Evolutionary conservation across 2,113 vertebrate genomes (phyloP), one percentile per base, ranked within the genome.

Genomic region (Myotis davidii): DNA sequence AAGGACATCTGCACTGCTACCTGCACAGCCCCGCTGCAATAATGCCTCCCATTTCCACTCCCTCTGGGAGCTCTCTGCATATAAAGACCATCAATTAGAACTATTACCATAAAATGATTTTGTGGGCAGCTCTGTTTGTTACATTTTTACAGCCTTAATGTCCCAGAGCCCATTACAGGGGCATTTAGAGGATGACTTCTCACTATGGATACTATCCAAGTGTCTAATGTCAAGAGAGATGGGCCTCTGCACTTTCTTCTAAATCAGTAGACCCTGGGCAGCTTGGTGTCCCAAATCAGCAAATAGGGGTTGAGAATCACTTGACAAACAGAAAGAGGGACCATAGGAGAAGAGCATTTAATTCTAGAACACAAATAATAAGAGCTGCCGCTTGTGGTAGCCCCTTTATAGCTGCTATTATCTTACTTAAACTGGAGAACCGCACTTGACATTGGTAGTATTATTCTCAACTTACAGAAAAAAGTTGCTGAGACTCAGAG

Each of bases 71-170:
- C 45, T 79, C 21, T 67, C 29, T 25, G 52, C 32, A 85, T 34
- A 77, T 59, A 95, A 88, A 92, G 69, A 54, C 48, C 32, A 82
- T 82, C 56, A 94, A 45, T 95, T 93, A 73, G 42, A 96, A 69
- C 23, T 67, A 59, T 3, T 86, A 50, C 39, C 37, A 70, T 81
- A 81, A 54, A 67, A 9, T 79, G 72, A 74, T 39, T 81, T 27
- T 86, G 70, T 17, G 16, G 21, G 65, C 64, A 54, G 72, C 17
- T 86, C 85, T 96, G 95, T n/a, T 72, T 86, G 1, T 9, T 96
- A 67, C n/a, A 87, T 95, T 96, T 95, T 70, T 91, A 97, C 29
- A 72, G 72, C 29, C 29, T 91, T 95, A 37, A 95, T 67, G n/a
- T 73, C 27, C 52, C 90, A 61, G 16, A 76, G 50, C 52, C 42